Percentiles rank a stretch among this genome's conserved stretches.
Evolutionary conservation across 2,113 vertebrate species (phyloP).

Genomic region (Callaeas wilsoni): DNA sequence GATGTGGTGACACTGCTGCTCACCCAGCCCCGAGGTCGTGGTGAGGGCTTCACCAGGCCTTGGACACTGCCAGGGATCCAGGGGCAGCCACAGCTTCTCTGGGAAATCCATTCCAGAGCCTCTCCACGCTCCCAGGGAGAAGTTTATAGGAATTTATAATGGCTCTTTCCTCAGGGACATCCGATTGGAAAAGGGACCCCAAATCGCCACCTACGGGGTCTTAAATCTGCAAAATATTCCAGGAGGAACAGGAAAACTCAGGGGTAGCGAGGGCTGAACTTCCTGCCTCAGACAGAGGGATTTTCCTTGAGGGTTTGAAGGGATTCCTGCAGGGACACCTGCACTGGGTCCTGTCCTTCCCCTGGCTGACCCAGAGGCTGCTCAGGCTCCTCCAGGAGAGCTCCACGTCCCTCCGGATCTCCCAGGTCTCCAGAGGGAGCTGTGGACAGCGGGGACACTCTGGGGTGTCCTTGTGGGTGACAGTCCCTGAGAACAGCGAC

Average conservation of each 20-base stretch:
- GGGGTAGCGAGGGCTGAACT: background rate
- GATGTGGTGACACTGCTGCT: background rate
- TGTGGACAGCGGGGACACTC: background rate
- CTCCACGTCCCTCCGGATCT: background rate
- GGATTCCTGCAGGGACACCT: accelerated
- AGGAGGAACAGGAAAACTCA: background rate
- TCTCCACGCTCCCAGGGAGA: background rate
- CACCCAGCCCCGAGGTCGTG: accelerated
- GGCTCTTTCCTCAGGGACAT: background rate
- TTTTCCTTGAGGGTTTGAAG: background rate
- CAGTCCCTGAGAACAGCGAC: background rate
- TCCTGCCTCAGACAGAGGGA: background rate
- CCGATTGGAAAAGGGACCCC: background rate
- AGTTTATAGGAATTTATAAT: accelerated
- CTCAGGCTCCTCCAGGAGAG: background rate
- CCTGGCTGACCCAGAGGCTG: background rate
- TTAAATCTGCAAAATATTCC: background rate
- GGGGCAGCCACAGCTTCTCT: background rate
- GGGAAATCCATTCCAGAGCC: background rate
- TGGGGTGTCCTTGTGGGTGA: background rate
- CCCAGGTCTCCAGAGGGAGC: background rate
- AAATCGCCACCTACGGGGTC: background rate
- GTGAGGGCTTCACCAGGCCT: background rate
- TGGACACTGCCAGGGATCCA: background rate
- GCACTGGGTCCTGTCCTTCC: background rate